These are phyloP conservation scores for Acanthosoma haemorrhoidale DNA, from an alignment of 2,888 invertebrate genomes.

Conservation along the genomic window DNA sequence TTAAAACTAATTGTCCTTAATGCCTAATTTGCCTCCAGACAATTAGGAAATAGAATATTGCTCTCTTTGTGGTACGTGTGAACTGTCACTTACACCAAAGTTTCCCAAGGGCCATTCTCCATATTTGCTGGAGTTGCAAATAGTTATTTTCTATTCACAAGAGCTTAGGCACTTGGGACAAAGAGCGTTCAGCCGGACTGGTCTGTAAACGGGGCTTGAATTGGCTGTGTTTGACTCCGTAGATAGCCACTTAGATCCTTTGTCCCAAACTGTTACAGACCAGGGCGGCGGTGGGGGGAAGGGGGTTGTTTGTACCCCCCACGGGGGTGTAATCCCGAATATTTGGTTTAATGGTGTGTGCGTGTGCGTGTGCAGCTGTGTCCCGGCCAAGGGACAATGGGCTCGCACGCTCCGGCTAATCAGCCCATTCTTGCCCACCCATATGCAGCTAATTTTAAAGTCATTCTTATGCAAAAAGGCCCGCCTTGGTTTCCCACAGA, in stretches of 20 bases:
- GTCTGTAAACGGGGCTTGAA: background rate
- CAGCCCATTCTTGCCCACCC: slow-evolving; percentile 22
- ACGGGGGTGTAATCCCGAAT: slow-evolving; percentile 16
- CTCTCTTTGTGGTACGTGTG: too few relatives aligned
- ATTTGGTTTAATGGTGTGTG: slow-evolving; percentile 21
- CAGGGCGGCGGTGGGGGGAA: background rate
- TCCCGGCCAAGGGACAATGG: background rate
- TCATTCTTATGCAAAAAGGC: slow-evolving; percentile 38
- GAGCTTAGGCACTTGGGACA: too few relatives aligned
- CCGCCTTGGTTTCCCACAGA: slow-evolving; percentile 14
- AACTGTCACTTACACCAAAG: too few relatives aligned
- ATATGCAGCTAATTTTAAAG: slow-evolving; percentile 37
- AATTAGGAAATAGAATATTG: too few relatives aligned
- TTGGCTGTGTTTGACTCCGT: background rate
- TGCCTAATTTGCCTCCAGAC: too few relatives aligned
- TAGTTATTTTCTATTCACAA: background rate
- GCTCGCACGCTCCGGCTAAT: slow-evolving; percentile 24
- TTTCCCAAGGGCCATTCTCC: too few relatives aligned
- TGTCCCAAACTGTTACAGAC: slow-evolving; percentile 4
- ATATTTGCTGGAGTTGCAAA: background rate
- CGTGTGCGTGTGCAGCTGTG: slow-evolving; percentile 17
- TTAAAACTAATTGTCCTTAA: too few relatives aligned
- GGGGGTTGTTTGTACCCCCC: slow-evolving; percentile 22
- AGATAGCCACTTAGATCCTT: slow-evolving; percentile 2
- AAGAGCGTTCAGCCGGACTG: background rate